A percentile compares a stretch with the other conserved stretches of the same genome.
Conservation (phyloP, 2,888 invertebrate genomes). For the Acanthosepion esculentum region DNA sequence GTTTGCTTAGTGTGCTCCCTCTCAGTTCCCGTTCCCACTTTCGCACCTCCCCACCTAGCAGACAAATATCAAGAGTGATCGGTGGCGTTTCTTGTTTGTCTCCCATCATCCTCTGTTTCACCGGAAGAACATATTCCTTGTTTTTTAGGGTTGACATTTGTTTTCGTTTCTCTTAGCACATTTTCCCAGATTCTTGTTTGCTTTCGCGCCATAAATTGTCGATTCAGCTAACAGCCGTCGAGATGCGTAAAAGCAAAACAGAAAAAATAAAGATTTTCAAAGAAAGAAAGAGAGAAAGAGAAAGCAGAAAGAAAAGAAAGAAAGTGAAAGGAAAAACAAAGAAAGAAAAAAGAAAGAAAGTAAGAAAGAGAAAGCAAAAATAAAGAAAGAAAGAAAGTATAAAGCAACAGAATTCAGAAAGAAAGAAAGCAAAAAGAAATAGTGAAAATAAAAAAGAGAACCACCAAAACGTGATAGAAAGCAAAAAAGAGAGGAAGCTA, state of each 20-base stretch:
- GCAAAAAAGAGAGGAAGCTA: no score
- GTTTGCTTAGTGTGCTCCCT: not conserved
- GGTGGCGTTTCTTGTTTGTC: not conserved
- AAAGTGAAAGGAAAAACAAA: not conserved
- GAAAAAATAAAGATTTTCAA: not conserved
- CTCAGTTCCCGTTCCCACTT: not conserved
- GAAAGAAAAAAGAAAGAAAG: not conserved
- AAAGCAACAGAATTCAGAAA: not conserved
- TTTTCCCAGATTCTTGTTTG: not conserved
- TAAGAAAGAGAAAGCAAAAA: not conserved
- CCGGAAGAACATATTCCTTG: not conserved
- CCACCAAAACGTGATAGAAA: no score
- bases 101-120: not conserved
- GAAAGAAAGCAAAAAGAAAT: not conserved
- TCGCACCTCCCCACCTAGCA: not conserved
- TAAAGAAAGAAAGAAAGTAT: not conserved
- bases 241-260: not conserved
- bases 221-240: not conserved
- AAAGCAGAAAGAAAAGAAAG: not conserved
- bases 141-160: not conserved
- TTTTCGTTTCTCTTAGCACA: not conserved
- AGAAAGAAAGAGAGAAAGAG: not conserved
- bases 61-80: not conserved
- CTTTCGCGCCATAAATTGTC: not conserved
- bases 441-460: no score